Base-by-base conservation (phyloP, 2,797 vertebrate genomes). In the Nyctibius grandis region DNA sequence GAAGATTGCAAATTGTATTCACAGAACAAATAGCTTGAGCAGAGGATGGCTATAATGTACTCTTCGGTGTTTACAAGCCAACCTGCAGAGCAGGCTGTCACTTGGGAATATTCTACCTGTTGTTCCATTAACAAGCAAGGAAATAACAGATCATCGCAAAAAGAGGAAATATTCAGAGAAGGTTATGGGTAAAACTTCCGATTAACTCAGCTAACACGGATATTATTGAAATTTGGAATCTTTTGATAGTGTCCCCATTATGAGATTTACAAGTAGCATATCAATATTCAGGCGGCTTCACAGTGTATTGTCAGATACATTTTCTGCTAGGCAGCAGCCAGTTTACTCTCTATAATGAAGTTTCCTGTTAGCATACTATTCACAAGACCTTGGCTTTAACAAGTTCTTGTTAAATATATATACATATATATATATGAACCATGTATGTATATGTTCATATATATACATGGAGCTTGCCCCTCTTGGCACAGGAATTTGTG, bases 81-180 rank as follows among this genome's bases (percentile, higher is more conserved):
- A 59, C 34, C 73, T 81, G 45, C 44, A 86, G 45, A 86, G 65
- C 36, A 53, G 59, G 12, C 36, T 94, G 70, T 77, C 85, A 47
- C 74, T 87, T 79, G 68, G 85, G 79, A 95, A 86, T 86, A 91
- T 91, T 85, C 89, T 81, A 50, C 56, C 87, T 92, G 40, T 89
- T 95, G 79, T 85, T 85, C 60, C 61, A 53, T 88, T 94, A 95
- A 60, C 48, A 70, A 85, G 68, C 13, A 60, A 85, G 69, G 29
- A 95, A 94, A 85, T 78, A 86, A 60, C 19, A 88, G 73, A 90
- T 72, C 73, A 54, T 44, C 90, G 38, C 53, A 90, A 85, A 51
- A 90, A 53, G 48, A 92, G 54, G 65, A 91, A 78, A 72, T 78
- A 81, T 33, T 84, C 44, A 74, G 53, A 42, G 83, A 64, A 80